Conservation (phyloP, 2,797 vertebrate species). For the Sebastes itinus region DNA sequence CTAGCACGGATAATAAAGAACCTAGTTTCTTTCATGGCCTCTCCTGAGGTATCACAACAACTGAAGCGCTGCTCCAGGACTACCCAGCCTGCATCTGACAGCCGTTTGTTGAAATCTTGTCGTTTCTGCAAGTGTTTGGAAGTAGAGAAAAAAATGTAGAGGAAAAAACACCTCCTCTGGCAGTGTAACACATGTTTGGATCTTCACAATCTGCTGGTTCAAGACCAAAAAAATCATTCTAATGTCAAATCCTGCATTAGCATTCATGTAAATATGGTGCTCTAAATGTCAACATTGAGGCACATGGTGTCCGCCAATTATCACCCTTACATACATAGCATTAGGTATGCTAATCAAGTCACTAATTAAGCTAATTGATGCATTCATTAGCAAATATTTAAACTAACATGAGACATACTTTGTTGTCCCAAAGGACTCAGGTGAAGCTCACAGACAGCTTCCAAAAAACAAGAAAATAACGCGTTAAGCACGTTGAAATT, state of each 20-base stretch:
- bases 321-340: background rate
- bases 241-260: background rate
- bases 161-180: background rate
- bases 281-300: background rate
- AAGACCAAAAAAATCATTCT: background rate
- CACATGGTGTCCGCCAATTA: background rate
- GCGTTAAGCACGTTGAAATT: too few species aligned
- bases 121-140: background rate
- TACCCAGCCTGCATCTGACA: background rate
- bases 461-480: background rate
- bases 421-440: background rate
- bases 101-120: constrained; percentile 4
- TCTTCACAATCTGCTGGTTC: background rate
- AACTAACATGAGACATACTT: background rate
- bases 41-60: constrained; percentile 63
- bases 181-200: background rate
- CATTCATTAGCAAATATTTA: background rate
- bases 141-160: background rate
- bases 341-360: background rate
- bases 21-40: constrained; percentile 48
- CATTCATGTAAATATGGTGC: background rate
- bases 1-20: constrained; percentile 54
- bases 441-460: background rate
- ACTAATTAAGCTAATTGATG: background rate
- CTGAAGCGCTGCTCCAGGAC: constrained; percentile 17